A percentile compares a stretch with the other conserved stretches of the same genome.
Conservation (phyloP, 2,888 invertebrate genomes). For the Hydriomena furcata region DNA sequence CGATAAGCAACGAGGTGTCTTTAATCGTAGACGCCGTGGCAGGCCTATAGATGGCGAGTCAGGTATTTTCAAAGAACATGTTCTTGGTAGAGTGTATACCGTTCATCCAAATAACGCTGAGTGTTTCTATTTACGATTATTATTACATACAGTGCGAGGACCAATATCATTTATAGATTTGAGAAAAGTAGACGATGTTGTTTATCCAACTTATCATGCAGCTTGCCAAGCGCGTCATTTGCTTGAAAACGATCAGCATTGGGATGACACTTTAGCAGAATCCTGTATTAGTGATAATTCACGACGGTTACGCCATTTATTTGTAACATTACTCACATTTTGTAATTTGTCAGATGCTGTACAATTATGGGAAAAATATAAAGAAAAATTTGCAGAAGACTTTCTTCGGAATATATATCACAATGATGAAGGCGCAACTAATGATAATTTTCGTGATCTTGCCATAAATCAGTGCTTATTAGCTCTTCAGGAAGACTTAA, state of each 20-base stretch:
- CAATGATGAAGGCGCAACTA: no score
- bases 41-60: slow-evolving; percentile 26
- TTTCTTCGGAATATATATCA: no score
- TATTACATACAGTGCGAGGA: slow-evolving; percentile 34
- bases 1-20: slow-evolving; percentile 16
- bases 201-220: slow-evolving; percentile 35
- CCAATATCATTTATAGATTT: slow-evolving; percentile 32
- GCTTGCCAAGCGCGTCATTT: slow-evolving; percentile 41
- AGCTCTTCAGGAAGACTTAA: no score
- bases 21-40: slow-evolving; percentile 36
- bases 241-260: slow-evolving; percentile 46
- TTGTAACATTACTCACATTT: no score
- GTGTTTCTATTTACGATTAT: slow-evolving; percentile 36
- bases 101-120: slow-evolving; percentile 36
- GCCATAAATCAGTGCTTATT: no score
- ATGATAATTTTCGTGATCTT: no score
- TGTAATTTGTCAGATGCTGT: no score
- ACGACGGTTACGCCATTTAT: no score
- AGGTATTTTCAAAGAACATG: slow-evolving; percentile 32
- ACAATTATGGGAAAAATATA: no score
- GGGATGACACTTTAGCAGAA: slow-evolving; percentile 38
- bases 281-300: no score
- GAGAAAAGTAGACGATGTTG: slow-evolving; percentile 26
- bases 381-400: no score
- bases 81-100: slow-evolving; percentile 35